phyloP scores from a whole-genome alignment of 2,113 vertebrate species.

The Forbesichthys papilliferus region DNA sequence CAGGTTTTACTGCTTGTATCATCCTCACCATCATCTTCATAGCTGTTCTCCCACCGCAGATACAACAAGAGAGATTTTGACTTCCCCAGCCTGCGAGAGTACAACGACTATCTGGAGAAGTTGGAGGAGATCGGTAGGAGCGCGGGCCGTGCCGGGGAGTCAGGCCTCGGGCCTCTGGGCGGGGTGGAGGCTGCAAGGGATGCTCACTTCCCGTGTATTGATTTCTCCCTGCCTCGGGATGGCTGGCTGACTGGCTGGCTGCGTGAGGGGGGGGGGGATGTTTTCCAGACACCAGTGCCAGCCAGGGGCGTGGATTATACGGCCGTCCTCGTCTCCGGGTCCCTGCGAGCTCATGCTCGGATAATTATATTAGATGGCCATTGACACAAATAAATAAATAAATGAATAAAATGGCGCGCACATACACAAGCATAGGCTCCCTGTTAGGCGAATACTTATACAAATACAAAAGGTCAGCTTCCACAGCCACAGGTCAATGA shows the following conservation, averaged over 20 bases:
- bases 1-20: conserved; percentile 41
- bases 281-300: conserved; percentile 34
- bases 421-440: neutral
- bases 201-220: conserved; percentile 14
- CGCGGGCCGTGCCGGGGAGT: neutral
- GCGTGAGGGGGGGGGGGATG: conserved; percentile 9
- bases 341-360: conserved; percentile 10
- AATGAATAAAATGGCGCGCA: neutral
- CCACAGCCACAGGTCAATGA: too few relatives aligned
- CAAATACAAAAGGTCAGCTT: too few relatives aligned
- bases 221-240: conserved; percentile 25
- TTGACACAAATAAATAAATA: neutral
- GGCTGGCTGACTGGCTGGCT: neutral
- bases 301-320: conserved; percentile 18
- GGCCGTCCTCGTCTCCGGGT: conserved; percentile 8
- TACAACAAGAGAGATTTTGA: conserved; percentile 98
- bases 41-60: conserved; percentile 74
- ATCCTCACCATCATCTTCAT: neutral
- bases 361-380: neutral
- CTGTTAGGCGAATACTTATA: too few relatives aligned
- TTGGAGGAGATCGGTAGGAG: conserved; percentile 94
- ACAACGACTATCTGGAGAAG: conserved; percentile 96
- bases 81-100: conserved; percentile 87
- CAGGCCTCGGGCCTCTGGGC: neutral
- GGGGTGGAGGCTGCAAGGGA: conserved; percentile 3